These are phyloP conservation scores for Hybognathus amarus DNA, from an alignment of 2,797 vertebrate genomes.

Conservation along the genomic window DNA sequence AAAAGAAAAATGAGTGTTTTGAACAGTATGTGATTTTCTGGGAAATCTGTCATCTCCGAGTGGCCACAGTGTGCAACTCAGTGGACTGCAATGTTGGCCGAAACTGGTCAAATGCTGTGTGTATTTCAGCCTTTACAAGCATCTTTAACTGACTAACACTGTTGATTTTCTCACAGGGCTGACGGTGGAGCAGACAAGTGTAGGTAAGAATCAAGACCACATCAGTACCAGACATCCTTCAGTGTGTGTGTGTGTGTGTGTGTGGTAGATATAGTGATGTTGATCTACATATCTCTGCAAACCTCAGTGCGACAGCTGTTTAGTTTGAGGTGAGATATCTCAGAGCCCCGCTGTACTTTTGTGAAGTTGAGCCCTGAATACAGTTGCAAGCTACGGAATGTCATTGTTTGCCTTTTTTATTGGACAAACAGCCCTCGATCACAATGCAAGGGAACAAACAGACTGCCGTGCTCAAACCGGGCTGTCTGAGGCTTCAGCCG, in stretches of 20 bases:
- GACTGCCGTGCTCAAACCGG: slow-evolving; percentile 51
- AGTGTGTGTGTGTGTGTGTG: slow-evolving; percentile 1
- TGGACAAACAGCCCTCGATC: slow-evolving; percentile 68
- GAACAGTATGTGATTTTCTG: not conserved
- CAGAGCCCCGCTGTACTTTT: slow-evolving; percentile 67
- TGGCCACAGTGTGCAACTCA: not conserved
- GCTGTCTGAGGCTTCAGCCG: slow-evolving; percentile 48
- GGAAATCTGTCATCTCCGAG: too few relatives aligned
- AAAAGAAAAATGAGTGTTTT: not conserved
- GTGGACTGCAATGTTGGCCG: not conserved
- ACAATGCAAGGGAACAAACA: slow-evolving; percentile 69
- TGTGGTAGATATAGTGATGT: not conserved
- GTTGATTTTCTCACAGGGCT: slow-evolving; percentile 67
- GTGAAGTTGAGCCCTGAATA: slow-evolving; percentile 72
- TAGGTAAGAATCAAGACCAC: slow-evolving; percentile 68
- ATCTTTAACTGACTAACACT: not conserved
- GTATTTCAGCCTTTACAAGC: not conserved
- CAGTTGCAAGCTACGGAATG: slow-evolving; percentile 81
- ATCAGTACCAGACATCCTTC: not conserved
- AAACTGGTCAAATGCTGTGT: not conserved
- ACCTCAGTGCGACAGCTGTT: slow-evolving; percentile 46
- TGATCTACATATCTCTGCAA: slow-evolving; percentile 4
- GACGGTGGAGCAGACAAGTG: slow-evolving; percentile 80
- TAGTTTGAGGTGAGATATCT: slow-evolving; percentile 72
- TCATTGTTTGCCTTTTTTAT: slow-evolving; percentile 76